Base-by-base conservation (phyloP, 2,888 invertebrate species). In the Laspeyria flexula region DNA sequence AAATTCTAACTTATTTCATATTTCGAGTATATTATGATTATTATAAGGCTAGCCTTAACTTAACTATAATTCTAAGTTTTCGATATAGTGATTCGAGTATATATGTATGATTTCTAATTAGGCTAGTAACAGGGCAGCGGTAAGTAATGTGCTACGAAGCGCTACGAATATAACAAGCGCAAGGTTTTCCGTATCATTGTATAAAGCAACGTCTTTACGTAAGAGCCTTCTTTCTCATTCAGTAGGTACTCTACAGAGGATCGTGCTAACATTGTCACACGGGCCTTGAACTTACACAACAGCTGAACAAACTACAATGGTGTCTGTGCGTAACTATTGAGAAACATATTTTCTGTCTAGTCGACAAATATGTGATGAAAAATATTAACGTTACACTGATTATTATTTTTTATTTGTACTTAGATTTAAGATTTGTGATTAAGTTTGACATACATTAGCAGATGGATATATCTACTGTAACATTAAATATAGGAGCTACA, bases 241-340 rank as follows among this genome's bases (percentile, higher is more conserved):
- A 65, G 57, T 60, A 68, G 69, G 69, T 52, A 51, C 44, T n/a
- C 40, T 35, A 44, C 34, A 43, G 23, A 62, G 64, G 70, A 66
- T 71, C 64, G 65, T 52, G 55, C 55, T 52, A 61, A 70, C 78
- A 77, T 79, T 83, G 81, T 83, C 75, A 53, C 66, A 44, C 74
- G 79, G 81, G 83, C 90, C 90, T 89, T 90, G 89, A 90, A 90
- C 90, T 88, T 79, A 74, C 74, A 54, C 68, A 59, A 62, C 86
- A 85, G 80, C 86, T 86, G 85, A 80, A 74, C 77, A 82, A 83
- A 85, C 74, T 73, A 60, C 63, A 73, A 71, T 73, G 69, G 55
- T 63, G 65, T 64, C 68, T 71, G 57, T 60, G 59, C 56, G 67
- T 69, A 66, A 54, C 58, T 70, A 65, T 71, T 60, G 63, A 61